Evolutionary conservation across 2,888 invertebrate genomes (phyloP), one percentile per base, ranked within the genome.

Genomic region (Conchocele bisecta): DNA sequence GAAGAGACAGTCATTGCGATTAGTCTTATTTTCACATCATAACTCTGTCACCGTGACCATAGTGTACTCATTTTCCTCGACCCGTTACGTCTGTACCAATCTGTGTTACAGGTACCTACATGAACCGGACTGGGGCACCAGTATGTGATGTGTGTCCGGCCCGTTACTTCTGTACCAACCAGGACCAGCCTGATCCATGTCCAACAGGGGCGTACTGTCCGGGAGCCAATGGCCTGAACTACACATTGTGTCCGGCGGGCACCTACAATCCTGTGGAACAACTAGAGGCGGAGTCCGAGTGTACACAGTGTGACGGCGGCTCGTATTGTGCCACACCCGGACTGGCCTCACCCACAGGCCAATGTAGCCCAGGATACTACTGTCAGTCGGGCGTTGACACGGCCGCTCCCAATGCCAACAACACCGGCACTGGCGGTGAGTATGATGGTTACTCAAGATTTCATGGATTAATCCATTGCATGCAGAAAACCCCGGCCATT

Each of bases 391-490:
- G 88, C 3, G 87, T 88, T 7, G 79, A 87, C 50, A 85, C 84
- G 1, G 75, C 82, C 2, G 78, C 83, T 11, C 87, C 87, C 0
- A 86, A 81, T 63, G n/a, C n/a, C n/a, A 88, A 86, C 75, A 86
- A 88, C 73, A 89, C 89, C 11, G 89, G 89, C 57, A 78, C 73
- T 72, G 89, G 89, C 81, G 89, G 89, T 88, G 67, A 71, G 68
- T 33, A 6, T 42, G n/a, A 35, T n/a, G n/a, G n/a, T n/a, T n/a
- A n/a, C n/a, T n/a, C n/a, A n/a, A n/a, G n/a, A n/a, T n/a, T n/a
- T n/a, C n/a, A n/a, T n/a, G n/a, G n/a, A n/a, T n/a, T n/a, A n/a
- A n/a, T n/a, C n/a, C n/a, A n/a, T n/a, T n/a, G n/a, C n/a, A n/a
- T n/a, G n/a, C n/a, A n/a, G n/a, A n/a, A n/a, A n/a, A n/a, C n/a